Evolutionary conservation across 2,888 invertebrate species (phyloP), one percentile per base, ranked within the genome.

Genomic region (Leptopilina myrica): DNA sequence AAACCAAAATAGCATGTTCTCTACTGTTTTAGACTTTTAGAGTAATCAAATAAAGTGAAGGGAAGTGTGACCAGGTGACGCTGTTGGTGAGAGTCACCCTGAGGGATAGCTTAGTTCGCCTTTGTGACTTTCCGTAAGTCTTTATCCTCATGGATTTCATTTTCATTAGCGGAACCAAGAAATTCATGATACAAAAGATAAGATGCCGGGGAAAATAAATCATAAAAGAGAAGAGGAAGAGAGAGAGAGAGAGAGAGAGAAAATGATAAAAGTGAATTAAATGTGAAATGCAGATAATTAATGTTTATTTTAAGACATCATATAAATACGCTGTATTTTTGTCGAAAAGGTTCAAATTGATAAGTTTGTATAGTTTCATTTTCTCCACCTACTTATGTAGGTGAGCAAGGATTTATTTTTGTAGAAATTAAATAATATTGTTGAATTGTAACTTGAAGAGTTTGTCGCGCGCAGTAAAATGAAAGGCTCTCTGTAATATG

Each of bases 121-220:
- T 77, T 67, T 75, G 78, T 77, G 77, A 78, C 76, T 78, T 67
- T 64, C 67, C 64, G 79, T 33, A 49, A 81, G 84, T 84, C 86
- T 85, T 88, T 84, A 83, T 88, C 86, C 87, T 86, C 83, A 86
- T 83, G 86, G 87, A 88, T 88, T 88, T 88, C 85, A 86, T 88
- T 88, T 89, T 85, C 87, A 88, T 88, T 88, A 88, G 85, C 84
- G 81, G 78, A 83, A 83, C 79, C 81, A 87, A 87, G 86, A 85
- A 85, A 82, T 82, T 87, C 80, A 80, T 80, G 40, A 84, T 78
- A 81, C 79, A 79, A 80, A 80, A 81, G 80, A 82, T 81, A 65
- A 53, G 66, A 75, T 59, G 64, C 78, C 73, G 14, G 76, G 14
- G 76, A 76, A 79, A 77, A 67, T 56, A 66, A 79, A 76, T 46